Conservation (phyloP, 2,797 vertebrate genomes). For the Kryptopterus vitreolus region DNA sequence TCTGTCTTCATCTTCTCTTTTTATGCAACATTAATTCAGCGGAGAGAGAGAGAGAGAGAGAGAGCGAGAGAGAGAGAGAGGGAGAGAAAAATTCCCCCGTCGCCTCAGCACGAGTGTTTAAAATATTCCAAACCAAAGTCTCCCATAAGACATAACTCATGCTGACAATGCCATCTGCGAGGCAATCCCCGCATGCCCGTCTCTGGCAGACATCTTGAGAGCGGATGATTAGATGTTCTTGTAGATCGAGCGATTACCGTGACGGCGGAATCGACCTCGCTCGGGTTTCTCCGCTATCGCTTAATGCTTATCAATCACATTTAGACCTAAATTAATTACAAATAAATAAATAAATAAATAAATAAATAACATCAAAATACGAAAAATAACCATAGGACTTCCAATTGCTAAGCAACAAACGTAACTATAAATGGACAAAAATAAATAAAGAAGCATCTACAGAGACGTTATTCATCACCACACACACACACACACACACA, state of each 20-base stretch:
- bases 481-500: slow-evolving; percentile 16
- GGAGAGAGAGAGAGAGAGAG: not conserved
- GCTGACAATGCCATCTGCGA: slow-evolving; percentile 44
- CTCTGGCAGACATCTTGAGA: slow-evolving; percentile 44
- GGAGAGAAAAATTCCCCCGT: slow-evolving; percentile 23
- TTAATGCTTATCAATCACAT: slow-evolving; percentile 18
- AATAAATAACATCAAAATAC: no score
- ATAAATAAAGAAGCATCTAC: slow-evolving; percentile 12
- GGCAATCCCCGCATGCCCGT: slow-evolving; percentile 39
- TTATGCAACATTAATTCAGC: slow-evolving; percentile 42
- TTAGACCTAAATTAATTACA: not conserved
- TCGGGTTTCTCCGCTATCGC: slow-evolving; percentile 9
- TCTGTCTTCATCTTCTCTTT: slow-evolving; percentile 28
- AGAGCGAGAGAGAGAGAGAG: not conserved
- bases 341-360: no score
- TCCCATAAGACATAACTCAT: slow-evolving; percentile 42
- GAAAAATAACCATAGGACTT: no score
- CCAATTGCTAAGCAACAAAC: no score
- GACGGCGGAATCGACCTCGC: slow-evolving; percentile 20
- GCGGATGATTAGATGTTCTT: slow-evolving; percentile 45
- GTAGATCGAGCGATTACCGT: slow-evolving; percentile 40
- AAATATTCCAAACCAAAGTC: slow-evolving; percentile 46
- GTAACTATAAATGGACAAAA: not conserved
- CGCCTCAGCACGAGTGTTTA: slow-evolving; percentile 37
- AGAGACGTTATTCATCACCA: slow-evolving; percentile 23